These are phyloP conservation scores for Colinus virginianus DNA, from an alignment of 2,113 vertebrate species.

Conservation along the genomic window DNA sequence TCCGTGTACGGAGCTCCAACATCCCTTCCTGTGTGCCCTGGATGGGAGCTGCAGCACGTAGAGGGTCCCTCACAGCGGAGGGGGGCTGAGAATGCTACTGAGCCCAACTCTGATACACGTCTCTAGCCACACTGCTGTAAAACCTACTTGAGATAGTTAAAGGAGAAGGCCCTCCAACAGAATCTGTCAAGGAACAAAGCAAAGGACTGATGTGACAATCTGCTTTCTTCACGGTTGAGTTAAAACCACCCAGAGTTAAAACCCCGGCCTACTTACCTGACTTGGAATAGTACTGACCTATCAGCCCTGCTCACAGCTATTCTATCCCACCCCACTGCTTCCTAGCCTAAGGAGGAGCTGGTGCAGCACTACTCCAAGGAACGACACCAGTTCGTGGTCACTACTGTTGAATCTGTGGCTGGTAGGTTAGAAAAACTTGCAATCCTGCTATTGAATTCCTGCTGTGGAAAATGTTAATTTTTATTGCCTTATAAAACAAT, in stretches of 20 bases:
- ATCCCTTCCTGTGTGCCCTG: fast-evolving
- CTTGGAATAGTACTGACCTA: not conserved
- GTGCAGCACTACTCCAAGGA: not conserved
- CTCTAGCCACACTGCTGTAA: not conserved
- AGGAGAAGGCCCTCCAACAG: not conserved
- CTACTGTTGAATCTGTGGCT: not conserved
- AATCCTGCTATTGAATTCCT: slow-evolving; percentile 56
- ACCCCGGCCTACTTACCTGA: not conserved
- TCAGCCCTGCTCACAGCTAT: not conserved
- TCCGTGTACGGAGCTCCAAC: not conserved
- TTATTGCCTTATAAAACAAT: slow-evolving; percentile 73
- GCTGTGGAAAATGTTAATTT: slow-evolving; percentile 72
- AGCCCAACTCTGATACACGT: not conserved
- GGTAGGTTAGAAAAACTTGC: slow-evolving; percentile 46
- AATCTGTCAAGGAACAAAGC: not conserved
- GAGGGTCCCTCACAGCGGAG: not conserved
- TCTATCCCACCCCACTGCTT: not conserved
- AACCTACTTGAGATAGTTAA: not conserved
- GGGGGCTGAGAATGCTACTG: not conserved
- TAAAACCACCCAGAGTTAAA: not conserved
- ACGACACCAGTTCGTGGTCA: not conserved
- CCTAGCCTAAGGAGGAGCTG: not conserved
- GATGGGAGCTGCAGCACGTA: fast-evolving
- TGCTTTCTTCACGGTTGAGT: not conserved
- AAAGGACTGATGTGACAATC: not conserved